These are phyloP conservation scores for Clarias gariepinus DNA, from an alignment of 2,113 vertebrate species.

Conservation along the genomic window DNA sequence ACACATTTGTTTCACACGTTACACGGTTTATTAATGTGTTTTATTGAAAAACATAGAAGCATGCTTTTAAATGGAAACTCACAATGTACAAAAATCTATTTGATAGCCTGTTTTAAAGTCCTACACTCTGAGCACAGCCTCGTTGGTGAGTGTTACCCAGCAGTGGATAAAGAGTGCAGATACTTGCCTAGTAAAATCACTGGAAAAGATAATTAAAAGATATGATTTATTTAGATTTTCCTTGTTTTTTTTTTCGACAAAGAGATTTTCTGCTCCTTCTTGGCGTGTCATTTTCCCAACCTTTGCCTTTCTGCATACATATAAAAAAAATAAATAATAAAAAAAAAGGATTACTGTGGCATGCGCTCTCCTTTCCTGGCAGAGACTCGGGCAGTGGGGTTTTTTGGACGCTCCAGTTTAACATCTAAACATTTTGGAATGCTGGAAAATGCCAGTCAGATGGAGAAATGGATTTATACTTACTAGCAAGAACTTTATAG, in stretches of 20 bases:
- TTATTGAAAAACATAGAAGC: no score
- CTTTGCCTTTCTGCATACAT: background rate
- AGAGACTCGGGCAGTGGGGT: background rate
- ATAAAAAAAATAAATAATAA: background rate
- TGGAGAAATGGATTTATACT: background rate
- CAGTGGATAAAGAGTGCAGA: background rate
- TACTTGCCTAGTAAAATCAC: conserved; percentile 32
- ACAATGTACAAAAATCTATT: no score
- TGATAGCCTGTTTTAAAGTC: background rate
- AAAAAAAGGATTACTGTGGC: background rate
- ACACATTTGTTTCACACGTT: no score
- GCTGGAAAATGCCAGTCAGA: conserved; percentile 20
- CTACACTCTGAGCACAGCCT: background rate
- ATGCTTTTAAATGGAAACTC: no score
- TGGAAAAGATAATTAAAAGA: conserved; percentile 45
- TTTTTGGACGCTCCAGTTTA: conserved; percentile 28
- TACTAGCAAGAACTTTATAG: background rate
- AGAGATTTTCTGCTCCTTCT: conserved; percentile 30
- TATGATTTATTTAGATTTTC: conserved; percentile 30
- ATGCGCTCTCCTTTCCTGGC: conserved; percentile 15
- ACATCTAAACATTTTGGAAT: conserved; percentile 27
- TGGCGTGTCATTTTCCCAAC: conserved; percentile 22
- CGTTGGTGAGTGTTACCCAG: background rate
- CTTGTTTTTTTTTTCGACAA: background rate
- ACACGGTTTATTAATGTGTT: no score